Evolutionary conservation across 2,888 invertebrate species (phyloP), one percentile per base, ranked within the genome.

Genomic region (Vandiemenella viatica): DNA sequence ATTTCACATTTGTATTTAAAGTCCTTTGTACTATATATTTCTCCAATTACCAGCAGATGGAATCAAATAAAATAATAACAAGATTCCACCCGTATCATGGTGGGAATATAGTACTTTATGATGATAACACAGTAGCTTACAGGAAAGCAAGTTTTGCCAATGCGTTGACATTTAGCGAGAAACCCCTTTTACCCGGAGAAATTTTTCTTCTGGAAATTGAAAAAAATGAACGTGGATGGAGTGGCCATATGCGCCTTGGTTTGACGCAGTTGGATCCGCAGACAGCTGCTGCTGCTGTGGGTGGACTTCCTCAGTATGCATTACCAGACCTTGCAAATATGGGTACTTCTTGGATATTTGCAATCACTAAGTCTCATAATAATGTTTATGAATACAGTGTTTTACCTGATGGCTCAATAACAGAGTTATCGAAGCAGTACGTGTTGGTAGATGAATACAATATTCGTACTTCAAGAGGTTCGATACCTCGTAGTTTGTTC

Each of bases 141-240:
- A 75, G 95, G 55, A 84, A 83, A 65, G 77, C 83, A n/a, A 92
- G 93, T 67, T 95, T 93, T 65, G 91, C 93, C 8, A 85, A 93
- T 71, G 93, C 90, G 3, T 71, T 95, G 52, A 88, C 89, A 15
- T 93, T 95, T 65, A 92, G 92, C 59, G 91, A 91, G 62, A 85
- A 84, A 60, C 92, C 93, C 1, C 65, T 95, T 41, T 71, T 80
- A 55, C 88, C 90, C 1, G 89, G 90, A 10, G 95, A 96, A 70
- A 85, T 95, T 64, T 96, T 96, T 66, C 70, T 95, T 44, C 76
- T 96, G 16, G 93, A 96, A 70, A 93, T 96, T 47, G 91, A 92
- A 63, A 84, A 87, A 65, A 91, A 87, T 52, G 93, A 95, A 66
- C 76, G 85, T 22, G 95, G 95, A 44, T 89, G 89, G 88, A 85